A percentile compares a stretch with the other conserved stretches of the same genome.
These are phyloP conservation scores for Turritopsis dohrnii DNA, from an alignment of 30 jellyfish, hydroid and myxozoan species.

Conservation along the genomic window DNA sequence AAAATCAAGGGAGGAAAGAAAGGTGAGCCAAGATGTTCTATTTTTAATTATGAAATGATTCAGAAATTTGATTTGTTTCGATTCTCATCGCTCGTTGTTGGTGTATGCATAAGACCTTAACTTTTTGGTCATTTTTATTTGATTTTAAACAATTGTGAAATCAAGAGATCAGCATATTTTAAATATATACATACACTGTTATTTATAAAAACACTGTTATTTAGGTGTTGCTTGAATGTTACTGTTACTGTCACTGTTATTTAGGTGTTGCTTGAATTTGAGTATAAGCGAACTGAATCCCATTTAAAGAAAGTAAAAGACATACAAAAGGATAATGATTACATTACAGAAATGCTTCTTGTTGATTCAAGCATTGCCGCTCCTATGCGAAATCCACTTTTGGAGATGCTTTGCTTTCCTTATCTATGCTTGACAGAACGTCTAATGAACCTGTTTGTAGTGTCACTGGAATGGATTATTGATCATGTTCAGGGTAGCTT, in stretches of 20 bases:
- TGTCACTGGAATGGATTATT: background rate
- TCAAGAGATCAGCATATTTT: too few species aligned
- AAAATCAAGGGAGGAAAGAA: background rate
- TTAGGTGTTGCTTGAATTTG: background rate
- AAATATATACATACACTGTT: background rate
- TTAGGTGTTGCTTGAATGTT: background rate
- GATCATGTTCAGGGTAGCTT: background rate
- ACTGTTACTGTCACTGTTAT: background rate
- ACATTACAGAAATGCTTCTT: background rate
- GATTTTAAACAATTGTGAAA: too few species aligned
- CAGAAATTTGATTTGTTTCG: too few species aligned
- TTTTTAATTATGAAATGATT: too few species aligned
- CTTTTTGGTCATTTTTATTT: too few species aligned
- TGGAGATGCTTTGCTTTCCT: constrained; percentile 3
- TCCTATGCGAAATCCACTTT: constrained; percentile 2
- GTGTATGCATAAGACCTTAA: too few species aligned
- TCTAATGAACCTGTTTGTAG: background rate
- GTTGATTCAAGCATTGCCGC: background rate
- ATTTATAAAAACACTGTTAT: background rate
- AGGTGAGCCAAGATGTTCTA: too few species aligned
- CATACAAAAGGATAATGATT: background rate
- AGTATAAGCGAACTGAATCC: background rate
- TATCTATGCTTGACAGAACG: background rate
- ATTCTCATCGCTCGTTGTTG: too few species aligned
- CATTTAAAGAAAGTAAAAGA: background rate